Conservation (phyloP, 2,797 vertebrate species). For the Hypotaenidia philippensis region DNA sequence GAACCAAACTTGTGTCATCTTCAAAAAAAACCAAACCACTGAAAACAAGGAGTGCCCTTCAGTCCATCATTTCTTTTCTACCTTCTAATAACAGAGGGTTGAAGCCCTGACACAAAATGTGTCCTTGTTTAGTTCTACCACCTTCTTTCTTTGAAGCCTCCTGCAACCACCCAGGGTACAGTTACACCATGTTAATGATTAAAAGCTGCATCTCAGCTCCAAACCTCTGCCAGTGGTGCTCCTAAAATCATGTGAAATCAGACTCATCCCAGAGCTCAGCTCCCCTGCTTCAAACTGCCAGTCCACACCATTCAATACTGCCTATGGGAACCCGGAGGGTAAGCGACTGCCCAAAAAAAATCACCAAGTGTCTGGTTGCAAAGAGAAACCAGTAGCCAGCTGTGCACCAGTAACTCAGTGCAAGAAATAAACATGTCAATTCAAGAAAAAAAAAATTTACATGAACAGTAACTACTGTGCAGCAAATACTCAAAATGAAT, state of each 20-base stretch:
- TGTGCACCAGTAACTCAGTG: neutral
- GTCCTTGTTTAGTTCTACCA: neutral
- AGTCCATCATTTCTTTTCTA: neutral
- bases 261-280: neutral
- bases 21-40: neutral
- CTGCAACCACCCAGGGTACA: neutral
- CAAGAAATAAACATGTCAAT: neutral
- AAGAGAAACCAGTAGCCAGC: neutral
- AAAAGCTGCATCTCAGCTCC: neutral
- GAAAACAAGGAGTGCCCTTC: neutral
- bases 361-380: neutral
- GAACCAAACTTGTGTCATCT: neutral
- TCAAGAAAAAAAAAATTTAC: neutral
- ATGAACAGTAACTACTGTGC: constrained; percentile 12
- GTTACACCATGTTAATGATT: fast-evolving
- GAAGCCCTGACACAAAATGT: neutral
- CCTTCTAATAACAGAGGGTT: fast-evolving
- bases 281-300: neutral
- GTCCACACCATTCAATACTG: neutral
- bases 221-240: neutral
- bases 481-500: constrained; percentile 60
- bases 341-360: neutral
- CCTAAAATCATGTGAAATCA: neutral
- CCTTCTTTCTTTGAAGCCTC: neutral
- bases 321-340: neutral